Percentiles rank a stretch among this genome's conserved stretches.
These are phyloP conservation scores for Pollenia angustigena DNA, from an alignment of 2,888 invertebrate species.

Conservation along the genomic window DNA sequence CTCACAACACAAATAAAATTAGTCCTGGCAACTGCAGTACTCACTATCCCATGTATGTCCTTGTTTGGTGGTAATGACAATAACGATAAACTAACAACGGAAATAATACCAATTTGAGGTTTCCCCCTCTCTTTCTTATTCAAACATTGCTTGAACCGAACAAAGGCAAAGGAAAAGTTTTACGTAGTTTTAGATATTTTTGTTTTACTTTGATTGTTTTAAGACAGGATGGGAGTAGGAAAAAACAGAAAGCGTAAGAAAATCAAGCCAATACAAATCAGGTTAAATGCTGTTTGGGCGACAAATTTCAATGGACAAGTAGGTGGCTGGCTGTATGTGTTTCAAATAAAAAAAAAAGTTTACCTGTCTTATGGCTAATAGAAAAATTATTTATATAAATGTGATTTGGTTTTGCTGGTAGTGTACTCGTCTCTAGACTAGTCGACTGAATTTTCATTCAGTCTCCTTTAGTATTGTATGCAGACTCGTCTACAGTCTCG, in stretches of 20 bases:
- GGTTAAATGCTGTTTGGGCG: conserved; percentile 32
- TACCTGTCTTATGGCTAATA: neutral
- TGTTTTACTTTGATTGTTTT: neutral
- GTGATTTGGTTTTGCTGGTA: too few species aligned
- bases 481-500: too few species aligned
- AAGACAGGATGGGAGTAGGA: neutral
- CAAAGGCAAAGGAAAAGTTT: conserved; percentile 1
- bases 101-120: conserved; percentile 52
- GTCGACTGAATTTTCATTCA: too few species aligned
- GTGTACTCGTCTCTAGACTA: too few species aligned
- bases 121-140: neutral
- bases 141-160: neutral
- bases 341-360: neutral
- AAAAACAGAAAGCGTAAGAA: neutral
- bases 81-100: conserved; percentile 50
- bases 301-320: neutral
- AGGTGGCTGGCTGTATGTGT: neutral
- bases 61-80: conserved; percentile 45
- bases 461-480: too few species aligned
- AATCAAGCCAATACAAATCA: conserved; percentile 35
- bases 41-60: neutral
- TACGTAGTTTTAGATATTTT: neutral
- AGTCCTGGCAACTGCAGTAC: conserved; percentile 38
- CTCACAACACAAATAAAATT: conserved; percentile 47
- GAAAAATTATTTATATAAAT: neutral